A percentile compares a stretch with the other conserved stretches of the same genome.
These are phyloP conservation scores for Pelodiscus sinensis DNA, from an alignment of 2,113 vertebrate species.

Conservation along the genomic window DNA sequence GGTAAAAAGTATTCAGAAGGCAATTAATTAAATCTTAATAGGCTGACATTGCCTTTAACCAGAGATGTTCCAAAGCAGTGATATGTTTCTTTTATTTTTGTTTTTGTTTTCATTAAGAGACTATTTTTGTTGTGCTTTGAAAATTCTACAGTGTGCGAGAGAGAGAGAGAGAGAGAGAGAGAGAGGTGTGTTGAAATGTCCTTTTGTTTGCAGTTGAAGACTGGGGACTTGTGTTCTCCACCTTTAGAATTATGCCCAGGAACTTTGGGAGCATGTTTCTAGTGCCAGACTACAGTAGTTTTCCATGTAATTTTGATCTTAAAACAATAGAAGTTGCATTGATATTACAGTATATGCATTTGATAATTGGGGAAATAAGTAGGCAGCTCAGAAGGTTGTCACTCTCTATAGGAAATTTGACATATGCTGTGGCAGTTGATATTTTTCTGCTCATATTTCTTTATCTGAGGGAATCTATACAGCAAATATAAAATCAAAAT, in stretches of 20 bases:
- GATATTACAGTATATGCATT: neutral
- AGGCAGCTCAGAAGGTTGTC: neutral
- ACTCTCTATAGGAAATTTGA: neutral
- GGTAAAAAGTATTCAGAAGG: neutral
- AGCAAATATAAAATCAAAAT: neutral
- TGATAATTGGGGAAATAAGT: neutral
- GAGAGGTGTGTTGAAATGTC: neutral
- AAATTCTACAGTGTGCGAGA: neutral
- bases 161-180: neutral
- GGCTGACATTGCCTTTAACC: neutral
- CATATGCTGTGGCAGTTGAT: neutral
- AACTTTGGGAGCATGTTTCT: neutral
- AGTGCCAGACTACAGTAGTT: neutral
- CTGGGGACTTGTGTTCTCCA: neutral
- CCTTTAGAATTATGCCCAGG: neutral
- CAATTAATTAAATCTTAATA: constrained; percentile 1
- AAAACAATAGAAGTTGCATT: neutral
- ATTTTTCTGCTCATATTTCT: neutral
- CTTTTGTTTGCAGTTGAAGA: neutral
- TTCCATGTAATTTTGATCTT: neutral
- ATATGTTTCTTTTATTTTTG: neutral
- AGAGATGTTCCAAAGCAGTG: neutral
- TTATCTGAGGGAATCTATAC: accelerated
- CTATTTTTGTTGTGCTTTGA: neutral
- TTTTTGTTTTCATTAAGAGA: constrained; percentile 8